Base-by-base conservation (phyloP, 1,140 invertebrate species). In the Aleiodes sp. region DNA sequence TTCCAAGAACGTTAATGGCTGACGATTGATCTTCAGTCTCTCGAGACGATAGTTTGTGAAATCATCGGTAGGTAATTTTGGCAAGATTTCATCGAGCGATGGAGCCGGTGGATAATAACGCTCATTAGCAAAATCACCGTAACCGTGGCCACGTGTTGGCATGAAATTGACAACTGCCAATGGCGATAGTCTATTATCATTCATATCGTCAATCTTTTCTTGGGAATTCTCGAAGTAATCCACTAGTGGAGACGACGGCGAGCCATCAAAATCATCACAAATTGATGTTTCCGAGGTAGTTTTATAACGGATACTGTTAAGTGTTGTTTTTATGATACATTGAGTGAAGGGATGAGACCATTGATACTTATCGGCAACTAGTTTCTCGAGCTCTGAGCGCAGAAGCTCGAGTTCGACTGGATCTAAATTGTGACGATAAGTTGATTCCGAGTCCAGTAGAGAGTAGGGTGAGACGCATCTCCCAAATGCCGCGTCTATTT, bases 281-380 rank as follows among this genome's bases (percentile, higher is more conserved):
- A 19, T 46, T 7, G 19, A 46, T 16, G 7, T 14, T 8, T 46
- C 41, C n/a, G 41, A 19, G 14, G 8, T 10, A 19, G 41, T 90
- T 90, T 87, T 82, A 73, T 88, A 82, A 72, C 88, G 86, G 61
- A 90, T 84, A 59, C 91, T 88, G 73, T 92, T 89, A 1, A 95
- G 87, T 78, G 93, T 88, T 24, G 89, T 91, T 82, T 94, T 92
- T 37, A 96, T 88, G 31, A 93, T 87, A 77, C 94, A 96, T 83
- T 95, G 94, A 0, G 94, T 94, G 80, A 94, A 94, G 0, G 90
- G 88, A 80, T 95, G 90, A 69, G 89, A 89, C 94, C 94, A 95
- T 68, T 92, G 88, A 82, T 94, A 94, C 0, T 93, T 92, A 10
- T 89, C 84, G 1, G 87, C 83, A 59, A 92, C 89, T 26, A 94